Evolutionary conservation across 2,888 invertebrate genomes (phyloP).

Genomic region (Acronicta leporina): DNA sequence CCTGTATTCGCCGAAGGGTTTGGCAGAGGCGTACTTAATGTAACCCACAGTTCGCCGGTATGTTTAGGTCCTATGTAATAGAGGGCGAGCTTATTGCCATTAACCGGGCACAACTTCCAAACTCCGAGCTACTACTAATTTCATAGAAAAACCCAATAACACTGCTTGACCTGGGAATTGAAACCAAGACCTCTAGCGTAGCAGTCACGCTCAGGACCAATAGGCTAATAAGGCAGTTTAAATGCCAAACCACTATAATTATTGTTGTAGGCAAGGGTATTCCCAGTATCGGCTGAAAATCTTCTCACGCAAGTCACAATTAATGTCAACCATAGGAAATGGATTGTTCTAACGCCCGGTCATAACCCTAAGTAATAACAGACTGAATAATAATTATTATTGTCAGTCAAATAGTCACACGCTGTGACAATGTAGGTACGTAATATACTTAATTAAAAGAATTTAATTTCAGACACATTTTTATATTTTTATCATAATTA

Average conservation of each 20-base stretch:
- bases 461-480: slow-evolving; percentile 1
- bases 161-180: no score
- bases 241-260: not conserved
- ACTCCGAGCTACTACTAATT: no score
- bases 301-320: slow-evolving; percentile 29
- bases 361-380: slow-evolving; percentile 12
- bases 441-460: slow-evolving; percentile 26
- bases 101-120: no score
- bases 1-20: no score
- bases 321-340: slow-evolving; percentile 38
- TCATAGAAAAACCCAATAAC: no score
- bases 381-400: slow-evolving; percentile 8
- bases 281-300: slow-evolving; percentile 7
- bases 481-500: slow-evolving; percentile 4
- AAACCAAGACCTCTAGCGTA: no score
- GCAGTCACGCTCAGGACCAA: no score
- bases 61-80: no score
- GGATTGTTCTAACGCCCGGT: slow-evolving; percentile 11
- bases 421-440: slow-evolving; percentile 46
- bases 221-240: no score
- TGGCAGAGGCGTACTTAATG: no score
- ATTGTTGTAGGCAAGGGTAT: not conserved
- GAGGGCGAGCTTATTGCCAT: no score
- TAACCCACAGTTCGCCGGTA: no score
- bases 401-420: slow-evolving; percentile 28